phyloP scores from a whole-genome alignment of 2,113 vertebrate genomes.

The Orientallactaga bullata region DNA sequence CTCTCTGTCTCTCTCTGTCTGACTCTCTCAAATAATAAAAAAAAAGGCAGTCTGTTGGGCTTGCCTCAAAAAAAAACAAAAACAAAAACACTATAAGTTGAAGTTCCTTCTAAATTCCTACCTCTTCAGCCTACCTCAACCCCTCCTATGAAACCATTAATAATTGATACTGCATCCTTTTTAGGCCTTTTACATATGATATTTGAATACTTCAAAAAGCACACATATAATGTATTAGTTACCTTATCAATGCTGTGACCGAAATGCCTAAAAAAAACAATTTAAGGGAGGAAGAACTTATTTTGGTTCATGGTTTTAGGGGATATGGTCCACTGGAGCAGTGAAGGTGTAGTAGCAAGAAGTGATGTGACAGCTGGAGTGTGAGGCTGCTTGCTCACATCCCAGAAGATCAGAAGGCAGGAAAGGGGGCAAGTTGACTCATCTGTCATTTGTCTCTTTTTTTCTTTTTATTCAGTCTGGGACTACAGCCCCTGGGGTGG shows the following conservation, averaged over 20 bases:
- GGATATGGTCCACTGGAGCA: no score
- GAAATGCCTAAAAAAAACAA: not conserved
- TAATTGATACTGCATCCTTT: conserved; percentile 10
- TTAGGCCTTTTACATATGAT: not conserved
- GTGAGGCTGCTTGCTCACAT: not conserved
- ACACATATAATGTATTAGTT: not conserved
- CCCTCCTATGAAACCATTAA: not conserved
- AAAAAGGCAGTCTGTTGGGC: no score
- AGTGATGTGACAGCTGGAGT: not conserved
- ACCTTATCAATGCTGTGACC: not conserved
- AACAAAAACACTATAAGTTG: not conserved
- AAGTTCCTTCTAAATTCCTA: not conserved
- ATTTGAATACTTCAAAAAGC: conserved; percentile 18
- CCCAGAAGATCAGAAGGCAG: not conserved
- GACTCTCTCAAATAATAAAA: no score
- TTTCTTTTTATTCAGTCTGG: not conserved
- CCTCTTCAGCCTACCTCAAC: not conserved
- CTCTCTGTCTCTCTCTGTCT: no score
- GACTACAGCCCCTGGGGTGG: not conserved
- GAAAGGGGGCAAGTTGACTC: not conserved
- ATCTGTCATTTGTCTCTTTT: no score
- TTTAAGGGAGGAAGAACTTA: no score
- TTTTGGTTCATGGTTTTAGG: not conserved
- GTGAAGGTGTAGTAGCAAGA: not conserved
- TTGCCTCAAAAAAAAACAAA: not conserved